Base-by-base conservation (phyloP, 2,113 vertebrate genomes). In the Scomber scombrus region DNA sequence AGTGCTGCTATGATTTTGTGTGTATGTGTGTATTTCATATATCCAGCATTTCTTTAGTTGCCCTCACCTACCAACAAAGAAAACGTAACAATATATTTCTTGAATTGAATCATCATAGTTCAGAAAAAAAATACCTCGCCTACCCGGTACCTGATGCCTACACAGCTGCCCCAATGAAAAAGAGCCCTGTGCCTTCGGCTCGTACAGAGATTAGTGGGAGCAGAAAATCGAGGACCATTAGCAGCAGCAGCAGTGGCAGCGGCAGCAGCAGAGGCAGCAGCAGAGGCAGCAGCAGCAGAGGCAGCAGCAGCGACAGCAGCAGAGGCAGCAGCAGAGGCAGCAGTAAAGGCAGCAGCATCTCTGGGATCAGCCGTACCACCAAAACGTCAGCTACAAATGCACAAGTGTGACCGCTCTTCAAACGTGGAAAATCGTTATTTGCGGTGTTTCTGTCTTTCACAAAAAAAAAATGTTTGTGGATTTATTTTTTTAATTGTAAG, bases 371-470 rank as follows among this genome's bases (percentile, higher is more conserved):
- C 21, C 21, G n/a, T 5, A 55, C 46, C 40, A 91, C 79, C 45
- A 85, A 45, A 93, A 89, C 93, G 78, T 89, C 96, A 82, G 94
- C 94, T 80, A 95, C 54, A 50, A 80, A 96, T 0, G 95, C 94
- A 66, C 97, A 97, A 0, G 97, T 98, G 76, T 98, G 85, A 94
- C 13, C 12, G 2, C 23, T 26, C 23, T 3, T 51, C 16, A 62
- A n/a, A 60, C 5, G 10, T 43, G 23, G 23, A 26, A 26, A 26
- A 26, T 26, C 3, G 23, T 52, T 2, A 18, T 54, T 19, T 26
- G 3, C 9, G 57, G n/a, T 68, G 43, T 66, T 54, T 21, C 23
- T 26, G 23, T 26, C 23, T 26, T 26, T 26, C 23, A 26, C 23
- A 26, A 26, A 26, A 26, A 26, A 23, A 26, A 26, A 26, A 26